phyloP scores from a whole-genome alignment of 2,888 invertebrate genomes.

The Pteria penguin region DNA sequence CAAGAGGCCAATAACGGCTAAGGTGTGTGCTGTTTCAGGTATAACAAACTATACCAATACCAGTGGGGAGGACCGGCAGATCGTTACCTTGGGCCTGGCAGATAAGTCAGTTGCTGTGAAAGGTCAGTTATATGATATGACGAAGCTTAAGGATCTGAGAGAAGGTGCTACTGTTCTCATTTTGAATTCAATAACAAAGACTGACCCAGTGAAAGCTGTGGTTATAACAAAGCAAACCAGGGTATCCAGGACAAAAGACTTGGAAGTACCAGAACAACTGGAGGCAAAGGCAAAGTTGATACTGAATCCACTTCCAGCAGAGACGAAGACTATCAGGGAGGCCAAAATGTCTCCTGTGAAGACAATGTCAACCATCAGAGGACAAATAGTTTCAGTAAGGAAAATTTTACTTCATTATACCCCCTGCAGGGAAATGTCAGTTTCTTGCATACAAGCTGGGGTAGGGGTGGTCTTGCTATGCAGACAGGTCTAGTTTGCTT shows the following conservation, averaged over 20 bases:
- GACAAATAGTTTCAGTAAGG: slow-evolving; percentile 7
- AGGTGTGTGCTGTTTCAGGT: not conserved
- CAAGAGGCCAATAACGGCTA: not conserved
- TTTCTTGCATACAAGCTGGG: too few species aligned
- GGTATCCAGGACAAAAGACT: not conserved
- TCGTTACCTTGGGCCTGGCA: not conserved
- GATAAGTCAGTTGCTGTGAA: slow-evolving; percentile 7
- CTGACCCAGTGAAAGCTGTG: not conserved
- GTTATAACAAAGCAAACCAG: not conserved
- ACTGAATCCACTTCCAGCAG: slow-evolving; percentile 5
- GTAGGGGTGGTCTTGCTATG: too few species aligned
- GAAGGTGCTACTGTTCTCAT: not conserved
- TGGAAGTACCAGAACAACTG: not conserved
- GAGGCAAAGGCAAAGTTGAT: not conserved
- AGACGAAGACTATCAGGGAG: not conserved
- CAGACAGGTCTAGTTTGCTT: too few species aligned
- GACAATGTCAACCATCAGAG: not conserved
- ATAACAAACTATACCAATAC: not conserved
- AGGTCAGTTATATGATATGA: not conserved
- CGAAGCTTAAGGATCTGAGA: not conserved
- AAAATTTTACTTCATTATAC: not conserved
- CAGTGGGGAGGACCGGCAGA: not conserved
- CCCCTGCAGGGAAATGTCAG: too few species aligned
- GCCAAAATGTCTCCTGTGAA: not conserved
- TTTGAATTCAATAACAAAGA: not conserved